Base-by-base conservation (phyloP, 2,888 invertebrate species). In the Plebejus melissa region DNA sequence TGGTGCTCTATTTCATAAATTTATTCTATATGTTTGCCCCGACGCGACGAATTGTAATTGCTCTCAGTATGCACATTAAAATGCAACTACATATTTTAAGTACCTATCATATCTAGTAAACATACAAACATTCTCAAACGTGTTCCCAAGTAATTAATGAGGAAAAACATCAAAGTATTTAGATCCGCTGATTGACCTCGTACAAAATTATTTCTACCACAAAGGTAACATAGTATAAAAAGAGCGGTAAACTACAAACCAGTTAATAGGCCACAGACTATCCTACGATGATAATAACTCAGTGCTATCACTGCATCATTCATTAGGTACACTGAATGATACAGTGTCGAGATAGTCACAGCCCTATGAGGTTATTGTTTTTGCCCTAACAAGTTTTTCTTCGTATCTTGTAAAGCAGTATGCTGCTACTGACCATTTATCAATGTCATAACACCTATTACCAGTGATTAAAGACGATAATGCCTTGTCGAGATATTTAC, bases 401-500 rank as follows among this genome's bases (percentile, higher is more conserved):
- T 70, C 28, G 28, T 60, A 60, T 9, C 70, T 70, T n/a, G 70
- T 70, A 22, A 22, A 70, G 41, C n/a, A n/a, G 38, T 41, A 70
- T 22, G 22, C 41, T 41, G 77, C 76, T 78, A 75, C 74, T 70
- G 71, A n/a, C 74, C 74, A 77, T 72, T 79, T 76, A 79, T 78
- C 77, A 76, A 74, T 77, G 74, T 78, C 77, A 74, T 78, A 78
- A 78, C 74, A 74, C 79, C 74, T 80, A 81, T 79, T 77, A 57
- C 80, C n/a, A 70, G 41, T 32, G 38, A 28, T 79, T 81, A 80
- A 69, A 76, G 81, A 77, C 57, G 79, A 81, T 80, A 80, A 81
- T 81, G 76, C 79, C 77, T 76, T 76, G 78, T 79, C 76, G 75
- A 72, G 69, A 76, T 75, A n/a, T 74, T 77, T 79, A 76, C 79